Base-by-base conservation (phyloP, 1,140 invertebrate genomes). In the Drosophila micromelanica region DNA sequence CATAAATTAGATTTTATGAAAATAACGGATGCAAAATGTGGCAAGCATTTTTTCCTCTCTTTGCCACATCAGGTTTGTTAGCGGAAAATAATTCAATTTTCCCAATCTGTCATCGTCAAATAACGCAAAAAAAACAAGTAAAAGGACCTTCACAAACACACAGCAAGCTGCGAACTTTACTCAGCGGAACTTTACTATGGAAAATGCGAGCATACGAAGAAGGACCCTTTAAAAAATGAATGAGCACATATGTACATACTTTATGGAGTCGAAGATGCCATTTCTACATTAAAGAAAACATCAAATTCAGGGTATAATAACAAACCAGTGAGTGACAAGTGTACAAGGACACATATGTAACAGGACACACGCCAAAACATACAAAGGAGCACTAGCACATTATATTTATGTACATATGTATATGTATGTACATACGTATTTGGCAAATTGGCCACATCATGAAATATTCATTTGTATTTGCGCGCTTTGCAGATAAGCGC, bases 91-190 rank as follows among this genome's bases (percentile, higher is more conserved):
- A 48, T 61, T 49, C 54, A 43, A 73, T 60, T 65, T 63, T 40
- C 37, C 72, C 63, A 85, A 84, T 76, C 80, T 84, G 76, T 84
- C 80, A 84, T 80, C 76, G 67, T 84, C 80, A 73, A 63, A 55
- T 37, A 46, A 35, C 7, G 2, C n/a, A 5, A 27, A 15, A 13
- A 56, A 23, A 27, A 13, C 3, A 12, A 38, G 12, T n/a, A 17
- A 15, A n/a, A 11, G 8, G 6, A 7, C 32, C 0, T 9, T 35
- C 32, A 35, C 32, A 35, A 6, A 35, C 32, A 35, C 7, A 35
- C 32, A 9, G 32, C 7, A 8, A 35, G 32, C 32, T 35, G 32
- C 27, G 5, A 5, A 6, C 1, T 27, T 27, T 27, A 6, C 5
- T 3, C 5, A 35, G 32, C 32, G 1, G 8, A 0, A 0, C 6